A percentile compares a stretch with the other conserved stretches of the same genome.
Conservation (phyloP, 30 jellyfish, hydroid and myxozoan genomes). For the Hydractinia echinata region DNA sequence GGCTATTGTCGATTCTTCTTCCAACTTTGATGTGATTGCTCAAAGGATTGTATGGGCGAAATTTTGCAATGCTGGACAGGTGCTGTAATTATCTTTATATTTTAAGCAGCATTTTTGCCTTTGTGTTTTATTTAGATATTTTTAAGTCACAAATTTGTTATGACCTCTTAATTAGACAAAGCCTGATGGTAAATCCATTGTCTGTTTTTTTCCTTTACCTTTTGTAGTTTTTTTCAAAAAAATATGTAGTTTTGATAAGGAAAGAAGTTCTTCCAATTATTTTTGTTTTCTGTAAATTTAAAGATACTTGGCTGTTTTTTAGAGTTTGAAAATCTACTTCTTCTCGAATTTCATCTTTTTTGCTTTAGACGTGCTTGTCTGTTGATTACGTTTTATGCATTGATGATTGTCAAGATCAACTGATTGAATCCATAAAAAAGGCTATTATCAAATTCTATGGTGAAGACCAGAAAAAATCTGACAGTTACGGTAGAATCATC, state of each 20-base stretch:
- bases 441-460: constrained; percentile 70
- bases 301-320: no score
- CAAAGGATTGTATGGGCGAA: constrained; percentile 88
- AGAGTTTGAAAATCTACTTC: no score
- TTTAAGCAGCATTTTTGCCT: background rate
- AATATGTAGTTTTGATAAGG: no score
- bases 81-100: background rate
- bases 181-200: no score
- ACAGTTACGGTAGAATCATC: constrained; percentile 75
- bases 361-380: constrained; percentile 80
- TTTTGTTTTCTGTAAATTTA: no score
- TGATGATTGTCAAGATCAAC: constrained; percentile 52
- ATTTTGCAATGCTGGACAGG: constrained; percentile 83
- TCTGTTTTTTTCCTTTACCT: no score
- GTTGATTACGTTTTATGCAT: constrained; percentile 86
- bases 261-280: no score
- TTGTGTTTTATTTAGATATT: no score
- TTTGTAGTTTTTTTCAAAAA: no score
- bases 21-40: constrained; percentile 64
- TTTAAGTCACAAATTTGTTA: background rate
- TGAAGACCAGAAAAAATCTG: constrained; percentile 65
- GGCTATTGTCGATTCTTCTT: constrained; percentile 66
- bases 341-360: background rate
- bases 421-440: constrained; percentile 40
- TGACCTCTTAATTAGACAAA: background rate